phyloP scores from a whole-genome alignment of 2,888 invertebrate genomes.

The Cylindroiulus punctatus region DNA sequence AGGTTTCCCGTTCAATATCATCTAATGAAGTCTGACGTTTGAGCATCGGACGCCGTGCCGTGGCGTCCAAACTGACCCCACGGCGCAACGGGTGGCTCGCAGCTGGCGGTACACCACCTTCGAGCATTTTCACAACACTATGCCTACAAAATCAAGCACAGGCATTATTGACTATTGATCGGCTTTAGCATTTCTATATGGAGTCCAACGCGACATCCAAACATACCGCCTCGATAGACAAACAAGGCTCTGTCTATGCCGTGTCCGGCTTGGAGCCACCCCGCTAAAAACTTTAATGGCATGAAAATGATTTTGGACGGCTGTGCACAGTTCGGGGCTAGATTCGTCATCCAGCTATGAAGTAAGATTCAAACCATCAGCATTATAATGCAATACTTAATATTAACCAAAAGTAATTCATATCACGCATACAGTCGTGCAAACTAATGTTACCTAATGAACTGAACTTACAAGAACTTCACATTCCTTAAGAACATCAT shows the following conservation, averaged over 20 bases:
- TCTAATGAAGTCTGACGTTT: slow-evolving; percentile 69
- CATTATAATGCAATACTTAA: not conserved
- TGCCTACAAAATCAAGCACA: slow-evolving; percentile 66
- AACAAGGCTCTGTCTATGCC: slow-evolving; percentile 86
- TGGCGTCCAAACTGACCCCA: slow-evolving; percentile 60
- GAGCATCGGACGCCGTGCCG: slow-evolving; percentile 60
- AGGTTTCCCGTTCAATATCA: slow-evolving; percentile 83
- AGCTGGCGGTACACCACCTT: slow-evolving; percentile 68
- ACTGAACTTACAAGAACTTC: slow-evolving; percentile 74
- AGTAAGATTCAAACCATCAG: not conserved
- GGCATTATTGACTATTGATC: not conserved
- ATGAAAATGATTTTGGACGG: slow-evolving; percentile 89
- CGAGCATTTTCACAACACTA: slow-evolving; percentile 81
- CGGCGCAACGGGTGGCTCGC: slow-evolving; percentile 59
- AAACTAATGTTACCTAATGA: not conserved
- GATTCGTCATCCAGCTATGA: slow-evolving; percentile 82
- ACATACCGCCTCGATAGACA: slow-evolving; percentile 78
- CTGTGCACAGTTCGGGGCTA: slow-evolving; percentile 84
- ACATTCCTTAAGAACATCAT: slow-evolving; percentile 79
- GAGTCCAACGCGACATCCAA: not conserved
- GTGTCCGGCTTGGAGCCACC: slow-evolving; percentile 73
- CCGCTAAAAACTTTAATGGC: slow-evolving; percentile 84
- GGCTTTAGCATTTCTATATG: no score
- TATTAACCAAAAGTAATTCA: no score
- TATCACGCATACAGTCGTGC: no score